Base-by-base conservation (phyloP, 2,113 vertebrate species). In the Amblyornis subalaris region DNA sequence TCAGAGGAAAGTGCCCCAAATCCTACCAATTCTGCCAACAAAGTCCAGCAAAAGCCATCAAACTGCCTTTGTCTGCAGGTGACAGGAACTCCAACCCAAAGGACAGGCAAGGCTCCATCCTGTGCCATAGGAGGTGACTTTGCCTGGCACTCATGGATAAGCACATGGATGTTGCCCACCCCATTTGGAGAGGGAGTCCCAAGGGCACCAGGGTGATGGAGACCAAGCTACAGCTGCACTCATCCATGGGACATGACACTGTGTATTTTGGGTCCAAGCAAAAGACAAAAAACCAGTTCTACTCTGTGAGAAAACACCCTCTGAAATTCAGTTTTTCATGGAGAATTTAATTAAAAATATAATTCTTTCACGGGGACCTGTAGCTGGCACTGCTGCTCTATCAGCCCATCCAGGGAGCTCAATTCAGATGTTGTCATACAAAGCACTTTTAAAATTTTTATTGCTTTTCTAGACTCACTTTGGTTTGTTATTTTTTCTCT, bases 161-260 rank as follows among this genome's bases (percentile, higher is more conserved):
- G 69, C 28, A 42, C 44, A 31, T 4, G 15, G 72, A 33, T 2
- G 15, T 23, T 28, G n/a, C 53, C 58, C 58, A 2, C 10, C 25
- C 6, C 19, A 2, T 3, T 9, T 48, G 48, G 54, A 35, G 14
- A 4, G 8, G 20, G 14, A 62, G 12, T 6, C 66, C 57, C 38
- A 6, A 67, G 69, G 45, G 18, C 45, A 38, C 6, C 11, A 6
- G 24, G 45, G 74, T n/a, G 69, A 35, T 4, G 11, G 90, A 66
- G 12, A 31, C 23, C 13, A 35, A 55, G 33, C 36, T 3, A 24
- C 6, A 1, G 1, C 33, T 40, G 40, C 23, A 3, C 13, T 47
- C 53, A n/a, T 51, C 29, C 18, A 2, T 11, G 21, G 6, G 7
- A 15, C 19, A 12, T 2, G 1, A 7, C 13, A 4, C 47, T 2